Evolutionary conservation across 1,140 invertebrate genomes (phyloP).

Genomic region (Penaeus japonicus): DNA sequence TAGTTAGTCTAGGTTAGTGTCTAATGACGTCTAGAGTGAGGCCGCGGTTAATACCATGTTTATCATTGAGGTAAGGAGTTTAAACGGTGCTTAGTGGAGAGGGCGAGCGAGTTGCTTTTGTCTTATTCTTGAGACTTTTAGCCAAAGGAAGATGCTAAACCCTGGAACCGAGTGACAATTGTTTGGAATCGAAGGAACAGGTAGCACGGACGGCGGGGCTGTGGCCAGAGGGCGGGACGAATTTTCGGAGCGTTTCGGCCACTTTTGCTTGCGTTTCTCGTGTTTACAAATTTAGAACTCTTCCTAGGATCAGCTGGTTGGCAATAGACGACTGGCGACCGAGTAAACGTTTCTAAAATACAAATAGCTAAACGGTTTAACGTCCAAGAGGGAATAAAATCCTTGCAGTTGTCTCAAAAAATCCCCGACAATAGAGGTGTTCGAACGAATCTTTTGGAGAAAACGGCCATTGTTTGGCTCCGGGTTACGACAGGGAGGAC

Average conservation of each 20-base stretch:
- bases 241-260: no score
- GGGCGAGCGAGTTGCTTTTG: background rate
- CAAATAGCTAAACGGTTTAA: no score
- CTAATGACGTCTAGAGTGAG: background rate
- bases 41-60: no score
- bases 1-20: background rate
- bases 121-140: background rate
- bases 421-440: no score
- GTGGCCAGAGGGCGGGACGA: background rate
- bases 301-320: no score
- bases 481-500: background rate
- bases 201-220: conserved; percentile 28
- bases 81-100: background rate
- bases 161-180: conserved; percentile 33
- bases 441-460: no score
- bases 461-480: conserved; percentile 16
- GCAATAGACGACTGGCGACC: no score
- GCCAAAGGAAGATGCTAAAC: background rate
- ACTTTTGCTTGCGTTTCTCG: no score
- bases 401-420: no score
- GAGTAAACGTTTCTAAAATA: no score
- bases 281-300: no score
- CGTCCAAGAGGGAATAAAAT: no score
- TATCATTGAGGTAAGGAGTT: background rate
- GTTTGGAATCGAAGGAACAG: conserved; percentile 49